phyloP scores from a whole-genome alignment of 2,113 vertebrate species.

The Gallinago undulata region DNA sequence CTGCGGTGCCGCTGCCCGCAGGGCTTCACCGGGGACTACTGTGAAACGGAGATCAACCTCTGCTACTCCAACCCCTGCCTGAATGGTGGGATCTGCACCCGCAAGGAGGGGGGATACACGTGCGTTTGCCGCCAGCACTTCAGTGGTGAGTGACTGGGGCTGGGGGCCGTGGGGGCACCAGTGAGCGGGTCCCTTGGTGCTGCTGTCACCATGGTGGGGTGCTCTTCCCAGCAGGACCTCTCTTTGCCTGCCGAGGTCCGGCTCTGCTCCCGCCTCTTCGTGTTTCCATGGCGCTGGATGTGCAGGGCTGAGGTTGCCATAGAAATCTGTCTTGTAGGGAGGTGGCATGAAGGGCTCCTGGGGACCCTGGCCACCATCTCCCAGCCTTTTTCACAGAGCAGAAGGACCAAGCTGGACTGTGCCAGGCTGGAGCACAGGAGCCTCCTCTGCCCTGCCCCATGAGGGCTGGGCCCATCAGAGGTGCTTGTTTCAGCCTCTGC shows the following conservation, averaged over 20 bases:
- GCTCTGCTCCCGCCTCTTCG: neutral
- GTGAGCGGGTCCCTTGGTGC: accelerated
- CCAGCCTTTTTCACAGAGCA: neutral
- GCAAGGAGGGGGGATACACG: conserved; percentile 92
- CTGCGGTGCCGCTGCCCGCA: conserved; percentile 94
- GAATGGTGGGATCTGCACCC: conserved; percentile 89
- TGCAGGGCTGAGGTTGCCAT: conserved; percentile 16
- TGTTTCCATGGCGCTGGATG: conserved; percentile 28
- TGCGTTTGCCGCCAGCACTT: conserved; percentile 92
- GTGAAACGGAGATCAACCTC: conserved; percentile 95
- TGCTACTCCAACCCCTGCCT: conserved; percentile 97
- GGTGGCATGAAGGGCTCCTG: neutral
- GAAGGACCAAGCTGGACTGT: neutral
- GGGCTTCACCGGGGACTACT: conserved; percentile 97
- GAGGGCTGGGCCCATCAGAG: neutral
- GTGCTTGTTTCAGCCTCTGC: neutral
- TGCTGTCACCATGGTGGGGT: accelerated
- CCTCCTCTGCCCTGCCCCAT: accelerated
- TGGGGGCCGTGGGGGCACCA: accelerated
- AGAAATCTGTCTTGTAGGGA: neutral
- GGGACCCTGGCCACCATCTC: neutral
- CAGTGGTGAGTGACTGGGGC: conserved; percentile 79
- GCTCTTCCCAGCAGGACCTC: neutral
- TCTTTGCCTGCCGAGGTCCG: neutral
- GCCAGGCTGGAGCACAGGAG: neutral